These are phyloP conservation scores for Pelochelys cantorii DNA, from an alignment of 2,797 vertebrate genomes.

Conservation along the genomic window DNA sequence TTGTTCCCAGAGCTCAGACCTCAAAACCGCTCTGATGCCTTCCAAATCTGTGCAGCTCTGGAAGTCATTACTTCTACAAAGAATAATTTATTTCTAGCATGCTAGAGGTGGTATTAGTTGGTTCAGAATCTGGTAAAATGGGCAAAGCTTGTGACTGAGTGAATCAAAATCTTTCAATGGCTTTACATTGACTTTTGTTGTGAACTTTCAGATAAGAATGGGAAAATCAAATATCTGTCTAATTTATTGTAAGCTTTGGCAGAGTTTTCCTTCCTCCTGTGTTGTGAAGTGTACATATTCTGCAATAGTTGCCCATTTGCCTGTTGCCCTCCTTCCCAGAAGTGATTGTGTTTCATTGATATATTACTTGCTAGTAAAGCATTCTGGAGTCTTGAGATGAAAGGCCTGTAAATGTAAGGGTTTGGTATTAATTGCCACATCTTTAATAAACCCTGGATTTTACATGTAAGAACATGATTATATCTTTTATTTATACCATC, in stretches of 20 bases:
- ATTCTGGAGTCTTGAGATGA: background rate
- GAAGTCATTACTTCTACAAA: background rate
- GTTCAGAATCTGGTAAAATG: background rate
- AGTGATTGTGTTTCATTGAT: background rate
- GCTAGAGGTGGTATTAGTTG: background rate
- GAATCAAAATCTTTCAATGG: background rate
- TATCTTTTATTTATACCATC: background rate
- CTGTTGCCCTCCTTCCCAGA: background rate
- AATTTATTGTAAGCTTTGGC: background rate
- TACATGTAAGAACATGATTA: background rate
- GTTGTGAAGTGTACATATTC: background rate
- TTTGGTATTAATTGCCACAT: background rate
- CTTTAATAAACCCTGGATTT: background rate
- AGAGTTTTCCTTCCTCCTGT: accelerated
- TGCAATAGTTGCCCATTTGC: background rate
- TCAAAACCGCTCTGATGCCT: background rate
- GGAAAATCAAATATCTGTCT: background rate
- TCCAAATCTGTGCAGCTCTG: background rate
- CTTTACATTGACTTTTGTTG: background rate
- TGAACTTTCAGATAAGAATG: background rate
- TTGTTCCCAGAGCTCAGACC: background rate
- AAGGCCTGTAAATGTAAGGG: background rate
- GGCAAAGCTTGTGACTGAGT: background rate
- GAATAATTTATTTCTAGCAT: background rate
- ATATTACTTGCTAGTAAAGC: background rate